These are phyloP conservation scores for Pseudococcus jackbeardsleyi DNA, from an alignment of 2,888 invertebrate genomes.

Conservation along the genomic window DNA sequence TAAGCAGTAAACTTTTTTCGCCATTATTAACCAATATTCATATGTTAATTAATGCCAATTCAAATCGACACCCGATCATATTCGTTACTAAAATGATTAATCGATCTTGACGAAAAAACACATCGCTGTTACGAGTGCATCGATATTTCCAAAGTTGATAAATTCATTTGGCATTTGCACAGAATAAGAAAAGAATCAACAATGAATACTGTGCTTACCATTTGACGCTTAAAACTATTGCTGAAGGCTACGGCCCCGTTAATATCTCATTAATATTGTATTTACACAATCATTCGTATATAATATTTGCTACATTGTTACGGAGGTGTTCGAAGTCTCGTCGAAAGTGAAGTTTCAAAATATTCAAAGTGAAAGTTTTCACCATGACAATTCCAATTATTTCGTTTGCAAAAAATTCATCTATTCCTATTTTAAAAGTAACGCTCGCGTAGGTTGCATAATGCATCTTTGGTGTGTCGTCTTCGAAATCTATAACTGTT, in stretches of 20 bases:
- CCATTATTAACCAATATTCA: neutral
- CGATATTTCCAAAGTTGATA: conserved; percentile 21
- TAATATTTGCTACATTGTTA: conserved; percentile 51
- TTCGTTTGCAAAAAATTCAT: conserved; percentile 35
- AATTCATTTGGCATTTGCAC: conserved; percentile 26
- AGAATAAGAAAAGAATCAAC: conserved; percentile 20
- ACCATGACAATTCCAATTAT: conserved; percentile 32
- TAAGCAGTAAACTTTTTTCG: neutral
- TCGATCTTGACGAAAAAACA: neutral
- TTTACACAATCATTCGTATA: conserved; percentile 53
- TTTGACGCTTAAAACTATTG: neutral
- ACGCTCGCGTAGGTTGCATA: neutral
- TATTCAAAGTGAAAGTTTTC: conserved; percentile 37
- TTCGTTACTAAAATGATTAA: conserved; percentile 19
- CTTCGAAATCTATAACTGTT: neutral
- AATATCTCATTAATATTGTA: conserved; percentile 52
- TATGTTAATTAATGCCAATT: neutral
- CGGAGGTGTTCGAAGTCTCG: conserved; percentile 30
- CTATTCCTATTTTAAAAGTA: neutral
- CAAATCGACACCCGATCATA: neutral
- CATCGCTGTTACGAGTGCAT: neutral
- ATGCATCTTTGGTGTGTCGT: neutral
- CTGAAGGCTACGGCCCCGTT: conserved; percentile 51
- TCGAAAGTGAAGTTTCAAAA: conserved; percentile 39
- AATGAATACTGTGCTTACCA: neutral